These are phyloP conservation scores for Luffia ferchaultella DNA, from an alignment of 2,888 invertebrate genomes.

Conservation along the genomic window DNA sequence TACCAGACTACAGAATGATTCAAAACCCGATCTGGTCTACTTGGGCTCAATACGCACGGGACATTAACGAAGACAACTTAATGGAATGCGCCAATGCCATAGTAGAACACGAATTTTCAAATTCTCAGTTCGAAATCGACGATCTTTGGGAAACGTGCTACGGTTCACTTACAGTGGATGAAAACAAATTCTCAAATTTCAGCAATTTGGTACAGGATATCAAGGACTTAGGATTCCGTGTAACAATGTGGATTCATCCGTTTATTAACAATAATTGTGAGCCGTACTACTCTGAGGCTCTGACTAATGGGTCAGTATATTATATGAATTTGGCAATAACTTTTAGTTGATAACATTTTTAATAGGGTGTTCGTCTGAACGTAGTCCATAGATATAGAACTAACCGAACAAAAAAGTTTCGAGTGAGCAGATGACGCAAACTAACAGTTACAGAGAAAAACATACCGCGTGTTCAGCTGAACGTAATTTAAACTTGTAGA, in stretches of 20 bases:
- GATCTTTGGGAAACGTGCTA: constrained; percentile 91
- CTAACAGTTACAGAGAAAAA: too few relatives aligned
- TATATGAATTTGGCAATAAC: too few relatives aligned
- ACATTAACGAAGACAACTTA: constrained; percentile 69
- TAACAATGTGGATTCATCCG: constrained; percentile 88
- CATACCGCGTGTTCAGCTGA: too few relatives aligned
- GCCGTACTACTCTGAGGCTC: constrained; percentile 64
- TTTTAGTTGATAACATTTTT: too few relatives aligned
- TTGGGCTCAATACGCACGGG: constrained; percentile 75
- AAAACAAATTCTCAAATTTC: constrained; percentile 75
- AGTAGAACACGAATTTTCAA: constrained; percentile 66
- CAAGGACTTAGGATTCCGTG: constrained; percentile 72
- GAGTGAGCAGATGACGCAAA: too few relatives aligned
- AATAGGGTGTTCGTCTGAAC: too few relatives aligned
- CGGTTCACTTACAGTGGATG: constrained; percentile 78
- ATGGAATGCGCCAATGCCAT: constrained; percentile 74
- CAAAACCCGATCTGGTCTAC: constrained; percentile 89
- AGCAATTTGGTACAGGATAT: constrained; percentile 66
- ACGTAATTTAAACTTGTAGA: too few relatives aligned
- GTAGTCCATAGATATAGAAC: too few relatives aligned
- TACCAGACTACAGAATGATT: constrained; percentile 75
- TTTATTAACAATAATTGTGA: constrained; percentile 80
- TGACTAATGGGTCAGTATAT: constrained; percentile 57
- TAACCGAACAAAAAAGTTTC: too few relatives aligned
- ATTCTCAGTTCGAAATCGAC: constrained; percentile 85